These are phyloP conservation scores for Dasypolia templi DNA, from an alignment of 2,888 invertebrate species.

Conservation along the genomic window DNA sequence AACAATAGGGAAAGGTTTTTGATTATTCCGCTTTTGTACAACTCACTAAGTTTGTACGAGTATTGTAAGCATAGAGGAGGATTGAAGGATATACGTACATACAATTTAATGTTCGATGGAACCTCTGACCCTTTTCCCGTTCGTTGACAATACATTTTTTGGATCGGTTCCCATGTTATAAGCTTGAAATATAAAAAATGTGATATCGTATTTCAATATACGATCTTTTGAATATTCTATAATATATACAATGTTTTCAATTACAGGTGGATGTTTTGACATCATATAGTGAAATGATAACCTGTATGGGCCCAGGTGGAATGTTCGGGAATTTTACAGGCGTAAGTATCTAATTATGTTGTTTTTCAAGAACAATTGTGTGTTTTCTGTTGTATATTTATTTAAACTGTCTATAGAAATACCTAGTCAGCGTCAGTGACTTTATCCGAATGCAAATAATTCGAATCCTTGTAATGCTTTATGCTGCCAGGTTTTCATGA, in stretches of 20 bases:
- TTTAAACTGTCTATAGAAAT: not conserved
- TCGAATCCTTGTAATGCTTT: not conserved
- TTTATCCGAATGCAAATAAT: not conserved
- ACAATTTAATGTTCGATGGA: conserved; percentile 31
- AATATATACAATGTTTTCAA: not conserved
- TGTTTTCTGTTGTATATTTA: not conserved
- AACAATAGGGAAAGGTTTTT: conserved; percentile 64
- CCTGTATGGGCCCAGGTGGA: conserved; percentile 89
- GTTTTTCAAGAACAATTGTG: not conserved
- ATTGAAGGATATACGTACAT: conserved; percentile 13
- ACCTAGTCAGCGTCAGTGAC: not conserved
- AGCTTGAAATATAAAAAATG: conserved; percentile 31
- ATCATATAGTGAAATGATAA: conserved; percentile 88
- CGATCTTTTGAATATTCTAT: conserved; percentile 2
- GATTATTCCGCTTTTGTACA: conserved; percentile 58
- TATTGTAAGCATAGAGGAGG: conserved; percentile 52
- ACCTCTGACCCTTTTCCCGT: conserved; percentile 48
- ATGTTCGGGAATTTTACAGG: conserved; percentile 89
- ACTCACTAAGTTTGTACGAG: conserved; percentile 53
- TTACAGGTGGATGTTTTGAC: conserved; percentile 86
- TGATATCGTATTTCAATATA: conserved; percentile 23
- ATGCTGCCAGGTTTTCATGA: too few species aligned
- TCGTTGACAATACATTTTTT: conserved; percentile 41
- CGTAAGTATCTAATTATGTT: conserved; percentile 72
- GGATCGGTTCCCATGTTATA: conserved; percentile 8